Evolutionary conservation across 2,113 vertebrate species (phyloP).

Genomic region (Myiopsitta monachus): DNA sequence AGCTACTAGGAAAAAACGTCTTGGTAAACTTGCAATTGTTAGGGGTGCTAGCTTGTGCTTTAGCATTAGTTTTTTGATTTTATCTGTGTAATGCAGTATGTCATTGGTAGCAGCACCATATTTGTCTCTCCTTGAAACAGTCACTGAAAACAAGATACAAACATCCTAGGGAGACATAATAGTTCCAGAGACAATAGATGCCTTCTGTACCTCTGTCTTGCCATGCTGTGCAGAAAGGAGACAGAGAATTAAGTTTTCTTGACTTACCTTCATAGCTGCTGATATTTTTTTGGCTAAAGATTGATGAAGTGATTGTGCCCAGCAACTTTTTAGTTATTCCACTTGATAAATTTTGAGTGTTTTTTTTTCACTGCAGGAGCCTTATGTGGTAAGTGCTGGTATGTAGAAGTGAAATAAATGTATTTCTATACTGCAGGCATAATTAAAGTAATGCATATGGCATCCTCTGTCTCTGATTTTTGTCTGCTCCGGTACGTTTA

Average conservation of each 20-base stretch:
- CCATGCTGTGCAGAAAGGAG: not conserved
- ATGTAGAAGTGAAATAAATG: not conserved
- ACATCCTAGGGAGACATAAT: rapidly evolving
- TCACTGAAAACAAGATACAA: not conserved
- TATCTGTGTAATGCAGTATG: not conserved
- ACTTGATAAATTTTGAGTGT: not conserved
- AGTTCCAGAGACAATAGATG: not conserved
- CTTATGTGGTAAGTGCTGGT: not conserved
- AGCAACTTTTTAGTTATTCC: not conserved
- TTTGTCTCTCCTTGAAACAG: not conserved
- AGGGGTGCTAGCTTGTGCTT: not conserved
- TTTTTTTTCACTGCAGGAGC: not conserved
- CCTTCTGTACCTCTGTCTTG: not conserved
- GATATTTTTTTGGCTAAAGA: not conserved
- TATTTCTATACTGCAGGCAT: rapidly evolving
- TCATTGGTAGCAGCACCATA: rapidly evolving
- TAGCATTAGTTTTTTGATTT: not conserved
- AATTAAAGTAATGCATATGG: not conserved
- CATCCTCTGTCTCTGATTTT: not conserved
- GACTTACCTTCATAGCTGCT: not conserved
- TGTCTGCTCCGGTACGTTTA: not conserved
- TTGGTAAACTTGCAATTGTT: not conserved
- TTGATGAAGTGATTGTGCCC: not conserved
- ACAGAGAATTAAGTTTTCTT: not conserved
- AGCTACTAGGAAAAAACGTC: not conserved